Base-by-base conservation (phyloP, 1,140 invertebrate species). In the Sycophila sp. region DNA sequence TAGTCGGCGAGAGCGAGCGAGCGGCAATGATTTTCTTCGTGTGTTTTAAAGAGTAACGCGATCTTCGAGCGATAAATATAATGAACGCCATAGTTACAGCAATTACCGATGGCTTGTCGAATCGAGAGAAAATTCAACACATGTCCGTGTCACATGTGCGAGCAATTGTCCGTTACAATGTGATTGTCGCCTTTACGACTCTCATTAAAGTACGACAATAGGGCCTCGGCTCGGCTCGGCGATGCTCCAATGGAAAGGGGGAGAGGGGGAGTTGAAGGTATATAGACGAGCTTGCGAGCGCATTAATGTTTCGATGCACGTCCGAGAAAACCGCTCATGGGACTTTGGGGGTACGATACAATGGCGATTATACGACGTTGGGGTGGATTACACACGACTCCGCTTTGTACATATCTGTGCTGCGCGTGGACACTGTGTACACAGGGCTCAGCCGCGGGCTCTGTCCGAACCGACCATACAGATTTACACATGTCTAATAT, bases 331-430 rank as follows among this genome's bases (percentile, higher is more conserved):
- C 36, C 69, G 71, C 66, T 68, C 53, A 66, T 73, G 71, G 72
- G 73, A 68, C 70, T 69, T 58, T 42, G 45, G 42, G 58, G 62
- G 55, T 64, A 49, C 62, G 58, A 51, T 70, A 76, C 76, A 84
- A 83, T 81, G 72, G 69, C 78, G 81, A 83, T 83, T 80, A 82
- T 80, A 80, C 78, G 69, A 68, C 72, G 72, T 65, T 76, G 76
- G 80, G 81, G 77, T 81, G 80, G 77, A 81, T 81, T 80, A 80
- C 77, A 55, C 56, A 49, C 55, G 75, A 73, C 76, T 77, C 77
- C 75, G 70, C 81, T 76, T 77, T 83, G 77, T 83, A 77, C 75
- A 79, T 47, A 58, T 45, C 55, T n/a, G 36, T 30, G 19, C 19
- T 51, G 19, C 34, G 45, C 34, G 42, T 62, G 19, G 15, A 5